Conservation (phyloP, 2,797 vertebrate species). For the Characodon lateralis region DNA sequence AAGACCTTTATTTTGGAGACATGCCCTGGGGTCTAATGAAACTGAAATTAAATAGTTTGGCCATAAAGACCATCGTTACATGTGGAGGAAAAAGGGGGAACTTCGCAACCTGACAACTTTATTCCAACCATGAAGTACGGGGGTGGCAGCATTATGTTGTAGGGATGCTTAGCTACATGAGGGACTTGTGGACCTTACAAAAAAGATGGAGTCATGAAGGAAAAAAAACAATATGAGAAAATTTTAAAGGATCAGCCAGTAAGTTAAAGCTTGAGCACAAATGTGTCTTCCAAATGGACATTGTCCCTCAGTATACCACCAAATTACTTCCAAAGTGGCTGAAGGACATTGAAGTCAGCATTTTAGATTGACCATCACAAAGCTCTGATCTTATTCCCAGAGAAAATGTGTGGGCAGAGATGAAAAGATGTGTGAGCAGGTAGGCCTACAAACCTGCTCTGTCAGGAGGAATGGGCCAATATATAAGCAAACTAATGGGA, state of each 20-base stretch:
- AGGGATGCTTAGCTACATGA: neutral
- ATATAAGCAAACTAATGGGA: neutral
- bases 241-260: neutral
- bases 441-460: neutral
- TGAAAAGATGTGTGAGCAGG: neutral
- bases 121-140: neutral
- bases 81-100: neutral
- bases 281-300: neutral
- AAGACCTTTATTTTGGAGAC: neutral
- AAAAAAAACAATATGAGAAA: neutral
- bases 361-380: neutral
- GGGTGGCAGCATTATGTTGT: neutral
- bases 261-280: neutral
- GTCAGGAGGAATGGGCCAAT: neutral
- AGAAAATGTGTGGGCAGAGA: neutral
- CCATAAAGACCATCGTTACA: neutral
- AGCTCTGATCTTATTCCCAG: neutral
- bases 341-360: neutral
- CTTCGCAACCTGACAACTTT: neutral
- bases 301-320: neutral
- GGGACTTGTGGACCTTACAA: neutral
- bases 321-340: neutral
- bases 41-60: neutral
- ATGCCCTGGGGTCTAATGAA: neutral
- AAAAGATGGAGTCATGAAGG: neutral